Conservation (phyloP, 2,888 invertebrate genomes). For the Bugula neritina region DNA sequence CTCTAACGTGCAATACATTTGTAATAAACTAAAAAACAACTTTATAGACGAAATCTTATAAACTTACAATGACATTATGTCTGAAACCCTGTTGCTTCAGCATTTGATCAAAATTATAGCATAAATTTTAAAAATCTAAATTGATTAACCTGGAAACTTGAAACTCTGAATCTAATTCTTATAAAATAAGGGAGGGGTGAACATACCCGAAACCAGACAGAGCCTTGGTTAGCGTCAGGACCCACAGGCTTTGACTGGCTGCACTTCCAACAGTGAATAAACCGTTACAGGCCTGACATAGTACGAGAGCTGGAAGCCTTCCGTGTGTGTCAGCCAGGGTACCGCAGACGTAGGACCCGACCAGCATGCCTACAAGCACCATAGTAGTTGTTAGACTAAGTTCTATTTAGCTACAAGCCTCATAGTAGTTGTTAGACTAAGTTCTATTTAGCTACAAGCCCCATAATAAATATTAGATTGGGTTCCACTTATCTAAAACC, state of each 20-base stretch:
- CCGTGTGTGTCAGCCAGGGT: background rate
- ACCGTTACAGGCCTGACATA: background rate
- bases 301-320: background rate
- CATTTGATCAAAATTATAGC: too few species aligned
- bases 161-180: too few species aligned
- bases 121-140: too few species aligned
- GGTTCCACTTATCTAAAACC: background rate
- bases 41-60: too few species aligned
- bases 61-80: too few species aligned
- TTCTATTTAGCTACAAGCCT: background rate
- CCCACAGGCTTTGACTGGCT: background rate
- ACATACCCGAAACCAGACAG: conserved; percentile 85
- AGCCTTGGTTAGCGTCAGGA: background rate
- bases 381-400: too few species aligned
- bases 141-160: too few species aligned
- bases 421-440: background rate
- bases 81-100: too few species aligned
- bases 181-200: too few species aligned
- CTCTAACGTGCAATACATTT: too few species aligned
- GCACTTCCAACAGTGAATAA: background rate
- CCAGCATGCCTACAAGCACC: background rate
- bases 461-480: background rate
- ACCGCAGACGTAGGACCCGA: background rate
- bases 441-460: background rate
- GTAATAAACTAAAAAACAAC: too few species aligned